phyloP scores from a whole-genome alignment of 2,888 invertebrate species.

The Parapristionchus giblindavisi region DNA sequence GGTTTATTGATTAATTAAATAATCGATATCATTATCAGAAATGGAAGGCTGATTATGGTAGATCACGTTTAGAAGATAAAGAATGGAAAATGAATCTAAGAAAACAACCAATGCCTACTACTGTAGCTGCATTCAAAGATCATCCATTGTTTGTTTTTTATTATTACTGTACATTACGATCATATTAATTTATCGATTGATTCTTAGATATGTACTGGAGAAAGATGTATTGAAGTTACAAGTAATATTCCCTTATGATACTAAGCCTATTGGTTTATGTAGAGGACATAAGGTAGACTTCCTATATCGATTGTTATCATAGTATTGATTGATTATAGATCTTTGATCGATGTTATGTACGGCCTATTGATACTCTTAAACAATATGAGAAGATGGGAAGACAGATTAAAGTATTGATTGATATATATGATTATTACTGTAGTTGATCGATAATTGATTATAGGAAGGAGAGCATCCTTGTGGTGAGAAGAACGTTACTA shows the following conservation, averaged over 20 bases:
- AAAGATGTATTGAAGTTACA: slow-evolving; percentile 94
- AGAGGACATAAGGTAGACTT: slow-evolving; percentile 13
- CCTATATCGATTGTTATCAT: too few relatives aligned
- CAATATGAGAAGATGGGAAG: slow-evolving; percentile 93
- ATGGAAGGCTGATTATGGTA: not conserved
- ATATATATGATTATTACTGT: not conserved
- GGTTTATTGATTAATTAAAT: not conserved
- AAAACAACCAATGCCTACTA: slow-evolving; percentile 11
- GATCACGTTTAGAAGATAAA: not conserved
- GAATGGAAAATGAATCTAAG: slow-evolving; percentile 20
- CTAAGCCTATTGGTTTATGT: slow-evolving; percentile 26
- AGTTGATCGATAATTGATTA: not conserved
- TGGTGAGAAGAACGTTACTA: slow-evolving; percentile 73
- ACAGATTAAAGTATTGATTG: slow-evolving; percentile 77
- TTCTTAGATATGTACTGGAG: slow-evolving; percentile 78
- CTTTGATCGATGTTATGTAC: slow-evolving; percentile 87
- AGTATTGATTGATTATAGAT: slow-evolving; percentile 72
- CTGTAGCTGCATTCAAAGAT: slow-evolving; percentile 29
- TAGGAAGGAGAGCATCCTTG: slow-evolving; percentile 84
- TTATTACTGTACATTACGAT: not conserved
- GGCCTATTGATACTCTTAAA: slow-evolving; percentile 85
- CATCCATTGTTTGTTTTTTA: slow-evolving; percentile 24
- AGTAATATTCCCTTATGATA: slow-evolving; percentile 81
- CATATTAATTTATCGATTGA: too few relatives aligned
- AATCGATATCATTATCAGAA: not conserved